A percentile compares a stretch with the other conserved stretches of the same genome.
These are phyloP conservation scores for Netelia inedita DNA, from an alignment of 2,888 invertebrate species.

Conservation along the genomic window DNA sequence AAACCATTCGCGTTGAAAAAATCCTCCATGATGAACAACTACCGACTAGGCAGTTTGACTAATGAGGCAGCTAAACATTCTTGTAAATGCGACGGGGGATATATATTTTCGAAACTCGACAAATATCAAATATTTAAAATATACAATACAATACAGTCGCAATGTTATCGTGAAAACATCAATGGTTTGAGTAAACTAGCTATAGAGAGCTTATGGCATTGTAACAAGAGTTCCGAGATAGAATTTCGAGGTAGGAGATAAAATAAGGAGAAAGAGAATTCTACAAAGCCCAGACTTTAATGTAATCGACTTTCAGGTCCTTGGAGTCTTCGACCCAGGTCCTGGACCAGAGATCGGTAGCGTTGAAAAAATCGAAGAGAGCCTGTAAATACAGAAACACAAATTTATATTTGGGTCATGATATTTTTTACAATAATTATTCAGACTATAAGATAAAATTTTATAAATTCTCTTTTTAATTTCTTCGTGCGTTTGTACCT, in stretches of 20 bases:
- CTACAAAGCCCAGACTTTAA: slow-evolving; percentile 87
- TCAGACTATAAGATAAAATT: neutral
- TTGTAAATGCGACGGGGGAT: too few relatives aligned
- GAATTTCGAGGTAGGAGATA: too few relatives aligned
- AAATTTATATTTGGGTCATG: neutral
- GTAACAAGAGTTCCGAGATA: too few relatives aligned
- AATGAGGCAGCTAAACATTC: too few relatives aligned
- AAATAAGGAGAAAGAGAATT: neutral
- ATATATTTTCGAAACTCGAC: too few relatives aligned
- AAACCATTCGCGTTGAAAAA: slow-evolving; percentile 84
- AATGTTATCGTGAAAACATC: neutral
- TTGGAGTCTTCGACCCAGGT: slow-evolving; percentile 86
- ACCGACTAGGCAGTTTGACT: too few relatives aligned
- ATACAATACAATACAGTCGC: too few relatives aligned
- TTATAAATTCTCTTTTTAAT: slow-evolving; percentile 3
- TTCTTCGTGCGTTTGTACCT: slow-evolving; percentile 80
- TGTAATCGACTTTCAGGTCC: slow-evolving; percentile 87
- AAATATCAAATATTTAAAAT: too few relatives aligned
- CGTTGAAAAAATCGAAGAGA: slow-evolving; percentile 84
- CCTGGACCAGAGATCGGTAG: slow-evolving; percentile 83
- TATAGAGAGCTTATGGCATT: slow-evolving; percentile 3
- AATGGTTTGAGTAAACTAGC: neutral
- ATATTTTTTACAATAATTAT: neutral
- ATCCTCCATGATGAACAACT: slow-evolving; percentile 61
- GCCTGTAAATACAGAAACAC: slow-evolving; percentile 73